These are phyloP conservation scores for Oncorhynchus masou DNA, from an alignment of 2,113 vertebrate genomes.

Conservation along the genomic window DNA sequence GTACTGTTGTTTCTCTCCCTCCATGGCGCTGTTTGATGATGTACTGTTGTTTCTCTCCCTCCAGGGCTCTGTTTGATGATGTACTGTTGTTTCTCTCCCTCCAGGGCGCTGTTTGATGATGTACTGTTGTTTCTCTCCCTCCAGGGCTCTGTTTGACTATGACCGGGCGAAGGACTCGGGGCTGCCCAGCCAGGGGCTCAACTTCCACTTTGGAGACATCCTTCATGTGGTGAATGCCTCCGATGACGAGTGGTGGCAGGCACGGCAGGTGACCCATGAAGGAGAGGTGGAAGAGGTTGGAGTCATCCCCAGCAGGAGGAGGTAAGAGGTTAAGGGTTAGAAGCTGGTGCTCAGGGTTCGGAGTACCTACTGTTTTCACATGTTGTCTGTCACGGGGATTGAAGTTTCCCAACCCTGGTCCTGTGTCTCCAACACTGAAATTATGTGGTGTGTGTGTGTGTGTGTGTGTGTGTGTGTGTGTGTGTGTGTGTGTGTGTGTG, in stretches of 20 bases:
- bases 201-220: conserved; percentile 92
- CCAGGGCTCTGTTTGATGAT: conserved; percentile 38
- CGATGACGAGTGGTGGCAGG: conserved; percentile 98
- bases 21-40: conserved; percentile 33
- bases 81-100: too few species aligned
- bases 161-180: conserved; percentile 90
- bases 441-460: too few species aligned
- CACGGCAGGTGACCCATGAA: conserved; percentile 83
- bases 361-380: too few species aligned
- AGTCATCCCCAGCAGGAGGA: conserved; percentile 95
- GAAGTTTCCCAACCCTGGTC: too few species aligned
- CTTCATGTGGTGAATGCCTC: conserved; percentile 92
- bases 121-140: too few species aligned
- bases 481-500: background rate
- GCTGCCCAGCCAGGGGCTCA: conserved; percentile 86
- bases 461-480: background rate
- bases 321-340: conserved; percentile 66
- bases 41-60: too few species aligned
- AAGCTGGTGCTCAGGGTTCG: background rate
- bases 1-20: too few species aligned
- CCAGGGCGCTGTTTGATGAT: conserved; percentile 18
- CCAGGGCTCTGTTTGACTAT: conserved; percentile 91
- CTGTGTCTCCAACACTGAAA: too few species aligned
- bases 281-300: conserved; percentile 90
- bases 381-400: too few species aligned